Percentiles rank a stretch among this genome's conserved stretches.
Evolutionary conservation across 1,140 invertebrate species (phyloP).

Genomic region (Rhyzopertha dominica): DNA sequence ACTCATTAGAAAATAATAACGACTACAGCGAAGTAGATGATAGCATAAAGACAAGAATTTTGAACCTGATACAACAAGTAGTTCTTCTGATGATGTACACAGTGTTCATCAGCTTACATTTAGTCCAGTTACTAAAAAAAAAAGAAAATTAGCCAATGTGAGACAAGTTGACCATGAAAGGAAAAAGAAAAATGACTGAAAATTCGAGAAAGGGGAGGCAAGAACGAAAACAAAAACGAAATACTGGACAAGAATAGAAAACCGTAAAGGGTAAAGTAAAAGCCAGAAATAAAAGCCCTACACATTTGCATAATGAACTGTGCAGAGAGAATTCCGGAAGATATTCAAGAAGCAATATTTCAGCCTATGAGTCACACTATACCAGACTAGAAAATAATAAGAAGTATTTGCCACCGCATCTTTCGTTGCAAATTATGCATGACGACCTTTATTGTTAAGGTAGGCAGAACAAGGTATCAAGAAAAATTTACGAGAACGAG

Average conservation of each 20-base stretch:
- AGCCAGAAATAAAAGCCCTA: neutral
- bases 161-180: too few relatives aligned
- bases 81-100: too few relatives aligned
- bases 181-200: too few relatives aligned
- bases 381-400: constrained; percentile 11
- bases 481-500: constrained; percentile 9
- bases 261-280: neutral
- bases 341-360: neutral
- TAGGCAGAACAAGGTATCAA: constrained; percentile 3
- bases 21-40: too few relatives aligned
- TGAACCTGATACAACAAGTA: too few relatives aligned
- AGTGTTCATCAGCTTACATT: too few relatives aligned
- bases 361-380: constrained; percentile 16
- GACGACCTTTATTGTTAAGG: constrained; percentile 11
- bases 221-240: neutral
- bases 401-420: constrained; percentile 16
- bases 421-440: constrained; percentile 18
- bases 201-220: neutral
- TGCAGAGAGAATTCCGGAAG: neutral
- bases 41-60: too few relatives aligned
- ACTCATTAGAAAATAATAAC: too few relatives aligned
- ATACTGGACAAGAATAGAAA: neutral
- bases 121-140: too few relatives aligned
- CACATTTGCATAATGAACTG: neutral
- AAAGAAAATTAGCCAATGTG: too few relatives aligned